A percentile compares a stretch with the other conserved stretches of the same genome.
These are phyloP conservation scores for Salvator merianae DNA, from an alignment of 2,113 vertebrate genomes.

Conservation along the genomic window DNA sequence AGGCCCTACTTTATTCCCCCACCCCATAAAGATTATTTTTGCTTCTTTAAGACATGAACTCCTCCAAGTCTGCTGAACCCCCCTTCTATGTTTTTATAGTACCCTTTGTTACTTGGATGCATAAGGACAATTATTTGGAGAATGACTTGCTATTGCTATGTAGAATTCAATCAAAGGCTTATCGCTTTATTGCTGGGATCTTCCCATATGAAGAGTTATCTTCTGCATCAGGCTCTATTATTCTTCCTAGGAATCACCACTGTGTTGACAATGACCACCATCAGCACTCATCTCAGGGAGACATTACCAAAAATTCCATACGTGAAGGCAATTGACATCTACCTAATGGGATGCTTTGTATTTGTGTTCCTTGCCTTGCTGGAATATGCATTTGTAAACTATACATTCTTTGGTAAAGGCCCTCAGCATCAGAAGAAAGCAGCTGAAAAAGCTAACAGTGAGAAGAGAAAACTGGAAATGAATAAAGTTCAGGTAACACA, in stretches of 20 bases:
- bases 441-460: constrained; percentile 76
- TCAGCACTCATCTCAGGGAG: constrained; percentile 93
- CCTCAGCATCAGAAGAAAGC: constrained; percentile 89
- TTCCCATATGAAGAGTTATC: neutral
- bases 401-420: constrained; percentile 94
- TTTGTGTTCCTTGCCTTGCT: constrained; percentile 94
- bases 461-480: constrained; percentile 78
- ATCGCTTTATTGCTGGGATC: neutral
- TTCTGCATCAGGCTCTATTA: constrained; percentile 18
- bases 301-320: constrained; percentile 95
- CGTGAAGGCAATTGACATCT: constrained; percentile 94
- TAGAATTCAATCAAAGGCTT: neutral
- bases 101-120: neutral
- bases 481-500: constrained; percentile 78
- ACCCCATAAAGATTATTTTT: neutral
- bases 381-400: constrained; percentile 96
- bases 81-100: neutral
- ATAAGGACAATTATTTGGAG: neutral
- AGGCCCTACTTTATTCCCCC: too few relatives aligned
- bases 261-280: constrained; percentile 96
- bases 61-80: neutral
- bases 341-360: constrained; percentile 94
- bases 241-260: constrained; percentile 86
- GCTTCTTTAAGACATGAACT: neutral
- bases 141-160: neutral